These are phyloP conservation scores for Ophion ventricosus DNA, from an alignment of 2,888 invertebrate species.

Conservation along the genomic window DNA sequence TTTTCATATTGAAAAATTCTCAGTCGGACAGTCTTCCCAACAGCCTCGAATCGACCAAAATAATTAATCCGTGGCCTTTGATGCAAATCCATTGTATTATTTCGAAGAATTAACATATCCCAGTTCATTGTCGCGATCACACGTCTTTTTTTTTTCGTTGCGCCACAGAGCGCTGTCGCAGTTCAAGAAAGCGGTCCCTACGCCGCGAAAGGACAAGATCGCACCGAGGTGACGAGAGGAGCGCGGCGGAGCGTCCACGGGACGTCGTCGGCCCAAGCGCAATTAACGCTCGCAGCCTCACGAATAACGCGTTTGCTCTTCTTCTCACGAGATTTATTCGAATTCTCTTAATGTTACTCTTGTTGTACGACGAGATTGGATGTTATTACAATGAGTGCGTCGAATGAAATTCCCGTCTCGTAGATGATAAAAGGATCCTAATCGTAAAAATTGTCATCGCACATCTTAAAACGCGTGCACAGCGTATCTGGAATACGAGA, in stretches of 20 bases:
- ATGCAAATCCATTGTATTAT: neutral
- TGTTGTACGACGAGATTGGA: constrained; percentile 7
- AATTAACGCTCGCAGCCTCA: constrained; percentile 2
- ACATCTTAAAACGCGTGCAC: neutral
- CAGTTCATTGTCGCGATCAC: neutral
- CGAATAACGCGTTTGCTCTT: constrained; percentile 54
- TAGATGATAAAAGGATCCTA: too few species aligned
- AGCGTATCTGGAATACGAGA: neutral
- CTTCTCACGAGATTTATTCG: constrained; percentile 9
- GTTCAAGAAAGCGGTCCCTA: constrained; percentile 23
- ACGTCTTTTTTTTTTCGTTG: too few species aligned
- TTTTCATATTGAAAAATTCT: too few species aligned
- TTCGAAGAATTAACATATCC: neutral
- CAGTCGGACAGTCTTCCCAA: too few species aligned
- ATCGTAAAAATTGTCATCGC: constrained; percentile 1
- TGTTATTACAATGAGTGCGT: neutral
- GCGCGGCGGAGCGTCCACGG: neutral
- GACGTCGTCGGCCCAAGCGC: neutral
- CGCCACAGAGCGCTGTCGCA: constrained; percentile 49
- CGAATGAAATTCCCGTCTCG: neutral
- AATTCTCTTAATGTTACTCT: constrained; percentile 14
- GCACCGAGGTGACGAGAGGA: neutral
- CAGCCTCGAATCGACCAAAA: too few species aligned
- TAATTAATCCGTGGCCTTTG: too few species aligned
- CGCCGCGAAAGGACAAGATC: constrained; percentile 13